Evolutionary conservation across 2,888 invertebrate species (phyloP).

Genomic region (Loripinus fragilis): DNA sequence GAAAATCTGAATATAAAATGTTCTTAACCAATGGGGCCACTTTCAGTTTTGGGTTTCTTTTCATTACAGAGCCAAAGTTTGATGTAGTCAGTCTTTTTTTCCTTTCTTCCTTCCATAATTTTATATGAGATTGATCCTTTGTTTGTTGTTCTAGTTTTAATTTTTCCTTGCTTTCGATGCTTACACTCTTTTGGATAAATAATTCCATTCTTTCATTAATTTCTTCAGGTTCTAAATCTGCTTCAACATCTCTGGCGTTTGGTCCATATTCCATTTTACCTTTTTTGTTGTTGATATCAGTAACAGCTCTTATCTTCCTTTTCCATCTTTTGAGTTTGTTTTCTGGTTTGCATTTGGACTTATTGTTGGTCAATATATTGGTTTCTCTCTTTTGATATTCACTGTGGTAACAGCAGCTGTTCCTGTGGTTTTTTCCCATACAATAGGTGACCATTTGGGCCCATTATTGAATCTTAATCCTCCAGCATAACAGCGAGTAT

Average conservation of each 20-base stretch:
- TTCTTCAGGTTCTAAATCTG: not conserved
- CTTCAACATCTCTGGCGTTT: not conserved
- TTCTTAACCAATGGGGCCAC: not conserved
- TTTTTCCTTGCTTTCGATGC: not conserved
- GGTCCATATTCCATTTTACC: constrained; percentile 21
- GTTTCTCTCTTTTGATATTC: not conserved
- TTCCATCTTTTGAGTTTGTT: not conserved
- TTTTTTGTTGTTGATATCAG: not conserved
- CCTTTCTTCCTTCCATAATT: constrained; percentile 23
- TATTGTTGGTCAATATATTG: not conserved
- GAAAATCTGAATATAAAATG: constrained; percentile 8
- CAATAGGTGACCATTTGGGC: constrained; percentile 32
- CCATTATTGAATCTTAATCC: constrained; percentile 19
- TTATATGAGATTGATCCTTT: not conserved
- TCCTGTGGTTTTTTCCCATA: not conserved
- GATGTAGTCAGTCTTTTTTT: constrained; percentile 23
- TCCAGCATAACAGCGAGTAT: constrained; percentile 31
- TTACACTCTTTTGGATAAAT: not conserved
- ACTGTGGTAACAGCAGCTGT: not conserved
- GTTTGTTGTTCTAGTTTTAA: constrained; percentile 10
- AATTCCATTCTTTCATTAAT: not conserved
- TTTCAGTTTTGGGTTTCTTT: not conserved
- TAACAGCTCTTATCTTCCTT: not conserved
- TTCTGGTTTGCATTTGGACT: not conserved
- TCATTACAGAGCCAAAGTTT: constrained; percentile 14